Evolutionary conservation across 2,888 invertebrate species (phyloP).

Genomic region (Amphipoea lucens): DNA sequence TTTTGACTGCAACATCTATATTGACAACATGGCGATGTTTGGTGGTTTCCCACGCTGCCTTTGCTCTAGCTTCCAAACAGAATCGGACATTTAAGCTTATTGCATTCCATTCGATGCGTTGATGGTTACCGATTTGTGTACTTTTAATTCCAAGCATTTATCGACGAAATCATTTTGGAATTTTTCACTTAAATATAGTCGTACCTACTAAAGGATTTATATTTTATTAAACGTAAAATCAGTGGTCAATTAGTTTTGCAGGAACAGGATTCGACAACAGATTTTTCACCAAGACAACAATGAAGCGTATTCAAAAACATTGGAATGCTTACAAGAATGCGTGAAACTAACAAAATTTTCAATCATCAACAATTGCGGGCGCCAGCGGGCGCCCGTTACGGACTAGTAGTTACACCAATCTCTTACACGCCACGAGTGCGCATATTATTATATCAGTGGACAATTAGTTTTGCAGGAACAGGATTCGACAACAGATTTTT

Average conservation of each 20-base stretch:
- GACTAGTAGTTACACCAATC: background rate
- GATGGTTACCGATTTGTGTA: background rate
- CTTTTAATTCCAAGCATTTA: background rate
- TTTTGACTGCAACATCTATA: no score
- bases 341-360: background rate
- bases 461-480: background rate
- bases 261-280: background rate
- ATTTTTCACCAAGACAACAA: background rate
- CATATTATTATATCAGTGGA: no score
- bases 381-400: background rate
- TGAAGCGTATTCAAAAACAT: background rate
- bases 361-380: background rate
- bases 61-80: background rate
- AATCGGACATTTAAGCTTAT: background rate
- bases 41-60: background rate
- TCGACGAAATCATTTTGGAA: background rate
- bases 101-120: constrained; percentile 4
- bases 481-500: background rate
- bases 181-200: background rate
- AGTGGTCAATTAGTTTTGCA: background rate
- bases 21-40: background rate
- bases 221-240: background rate
- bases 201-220: background rate
- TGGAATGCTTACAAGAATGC: background rate
- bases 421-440: background rate